Conservation (phyloP, 2,888 invertebrate species). For the Brachypterus glaber region DNA sequence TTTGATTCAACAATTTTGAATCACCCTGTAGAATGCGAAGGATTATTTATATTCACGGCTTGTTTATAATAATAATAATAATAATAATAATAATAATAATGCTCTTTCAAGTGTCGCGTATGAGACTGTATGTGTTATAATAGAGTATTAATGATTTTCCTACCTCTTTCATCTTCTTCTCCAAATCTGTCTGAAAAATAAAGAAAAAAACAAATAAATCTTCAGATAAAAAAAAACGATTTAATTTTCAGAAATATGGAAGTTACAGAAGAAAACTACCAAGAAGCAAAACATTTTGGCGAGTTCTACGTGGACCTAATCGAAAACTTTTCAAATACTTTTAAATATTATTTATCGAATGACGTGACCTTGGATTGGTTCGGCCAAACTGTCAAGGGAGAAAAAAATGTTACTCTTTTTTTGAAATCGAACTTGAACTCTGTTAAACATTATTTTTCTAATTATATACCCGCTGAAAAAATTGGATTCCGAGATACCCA, state of each 20-base stretch:
- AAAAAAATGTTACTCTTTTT: conserved; percentile 49
- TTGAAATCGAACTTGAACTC: conserved; percentile 43
- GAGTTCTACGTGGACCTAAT: conserved; percentile 36
- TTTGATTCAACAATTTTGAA: no score
- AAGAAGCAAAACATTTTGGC: conserved; percentile 31
- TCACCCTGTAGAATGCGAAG: no score
- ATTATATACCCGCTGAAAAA: conserved; percentile 28
- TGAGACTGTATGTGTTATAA: no score
- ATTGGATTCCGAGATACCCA: conserved; percentile 37
- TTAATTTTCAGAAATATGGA: conserved; percentile 16
- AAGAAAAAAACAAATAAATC: no score
- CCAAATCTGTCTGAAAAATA: no score
- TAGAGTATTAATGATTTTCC: no score
- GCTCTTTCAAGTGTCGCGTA: no score
- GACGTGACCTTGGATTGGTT: conserved; percentile 53
- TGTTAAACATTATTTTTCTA: conserved; percentile 30
- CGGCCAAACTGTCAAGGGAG: conserved; percentile 51
- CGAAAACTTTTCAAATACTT: conserved; percentile 32
- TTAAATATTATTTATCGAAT: conserved; percentile 34
- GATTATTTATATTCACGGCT: no score
- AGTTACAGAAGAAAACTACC: conserved; percentile 24
- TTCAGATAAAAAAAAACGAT: conserved; percentile 2
- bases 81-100: no score
- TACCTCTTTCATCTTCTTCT: no score
- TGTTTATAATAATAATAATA: no score